Base-by-base conservation (phyloP, 1,140 invertebrate genomes). In the Harpegnathos saltator region DNA sequence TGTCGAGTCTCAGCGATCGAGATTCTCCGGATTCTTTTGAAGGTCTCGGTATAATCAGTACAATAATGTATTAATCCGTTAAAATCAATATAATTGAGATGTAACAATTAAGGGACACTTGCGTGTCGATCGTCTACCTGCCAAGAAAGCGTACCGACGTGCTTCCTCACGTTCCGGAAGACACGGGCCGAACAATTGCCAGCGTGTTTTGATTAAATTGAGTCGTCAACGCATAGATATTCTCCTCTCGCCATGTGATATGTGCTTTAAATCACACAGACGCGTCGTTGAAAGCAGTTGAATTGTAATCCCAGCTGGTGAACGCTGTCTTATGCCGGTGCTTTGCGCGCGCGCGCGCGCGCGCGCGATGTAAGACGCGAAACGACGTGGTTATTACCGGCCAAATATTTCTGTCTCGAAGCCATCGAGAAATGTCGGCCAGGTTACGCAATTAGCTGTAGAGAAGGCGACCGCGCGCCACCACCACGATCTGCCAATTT, bases 401-500 rank as follows among this genome's bases (percentile, higher is more conserved):
- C 54, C 66, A 72, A 86, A 84, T 86, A 85, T 82, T 86, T 86
- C 63, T 58, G 83, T 81, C 69, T 75, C 63, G 75, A 86, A 71
- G 75, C 50, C 75, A 75, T 38, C 61, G 73, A 62, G 66, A 58
- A 56, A 26, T 48, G 56, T 52, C 75, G 74, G 14, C 56, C 44
- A 48, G 85, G 66, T 89, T 90, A 85, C 82, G 81, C 86, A 85
- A 91, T 89, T 90, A 85, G 75, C 69, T 52, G 54, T 58, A 65
- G 77, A 62, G 68, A 82, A 82, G 78, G 63, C 56, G 73, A 69
- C 54, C 78, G 65, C 54, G n/a, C 80, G 66, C 81, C 58, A 84
- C 80, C 82, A n/a, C 59, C 82, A 15, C 59, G 82, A 89, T 87
- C 90, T 92, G 88, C 84, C 91, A 90, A 91, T 91, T 92, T 89